phyloP scores from a whole-genome alignment of 2,113 vertebrate genomes.

The Oxyruncus cristatus region DNA sequence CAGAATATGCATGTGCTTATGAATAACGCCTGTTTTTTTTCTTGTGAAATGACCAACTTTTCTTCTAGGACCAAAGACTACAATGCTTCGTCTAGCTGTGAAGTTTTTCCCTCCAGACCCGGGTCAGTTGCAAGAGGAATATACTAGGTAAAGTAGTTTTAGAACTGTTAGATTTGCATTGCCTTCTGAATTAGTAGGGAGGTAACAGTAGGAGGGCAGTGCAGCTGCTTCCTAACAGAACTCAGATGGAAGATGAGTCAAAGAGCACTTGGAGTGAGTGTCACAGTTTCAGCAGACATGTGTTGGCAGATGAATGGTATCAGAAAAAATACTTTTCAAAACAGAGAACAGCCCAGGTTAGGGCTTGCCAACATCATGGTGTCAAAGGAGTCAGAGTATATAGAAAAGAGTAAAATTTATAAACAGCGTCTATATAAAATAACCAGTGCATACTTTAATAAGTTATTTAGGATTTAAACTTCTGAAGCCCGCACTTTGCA shows the following conservation, averaged over 20 bases:
- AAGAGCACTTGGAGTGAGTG: not conserved
- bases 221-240: not conserved
- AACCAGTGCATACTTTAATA: not conserved
- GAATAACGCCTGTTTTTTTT: not conserved
- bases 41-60: not conserved
- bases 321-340: not conserved
- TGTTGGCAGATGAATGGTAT: not conserved
- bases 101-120: slow-evolving; percentile 98
- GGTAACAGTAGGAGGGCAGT: not conserved
- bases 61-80: slow-evolving; percentile 86
- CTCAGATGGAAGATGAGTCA: not conserved
- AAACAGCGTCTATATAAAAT: not conserved
- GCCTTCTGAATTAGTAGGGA: not conserved
- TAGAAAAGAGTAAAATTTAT: not conserved
- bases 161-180: not conserved
- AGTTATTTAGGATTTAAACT: not conserved
- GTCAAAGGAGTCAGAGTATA: not conserved
- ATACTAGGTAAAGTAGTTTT: slow-evolving; percentile 81
- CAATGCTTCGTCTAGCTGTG: slow-evolving; percentile 88
- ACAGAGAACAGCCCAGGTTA: not conserved
- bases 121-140: slow-evolving; percentile 94
- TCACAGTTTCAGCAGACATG: not conserved
- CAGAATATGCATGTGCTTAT: not conserved
- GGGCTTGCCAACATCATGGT: not conserved
- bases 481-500: not conserved